Conservation (phyloP, 2,113 vertebrate species). For the Baryphthengus martii region DNA sequence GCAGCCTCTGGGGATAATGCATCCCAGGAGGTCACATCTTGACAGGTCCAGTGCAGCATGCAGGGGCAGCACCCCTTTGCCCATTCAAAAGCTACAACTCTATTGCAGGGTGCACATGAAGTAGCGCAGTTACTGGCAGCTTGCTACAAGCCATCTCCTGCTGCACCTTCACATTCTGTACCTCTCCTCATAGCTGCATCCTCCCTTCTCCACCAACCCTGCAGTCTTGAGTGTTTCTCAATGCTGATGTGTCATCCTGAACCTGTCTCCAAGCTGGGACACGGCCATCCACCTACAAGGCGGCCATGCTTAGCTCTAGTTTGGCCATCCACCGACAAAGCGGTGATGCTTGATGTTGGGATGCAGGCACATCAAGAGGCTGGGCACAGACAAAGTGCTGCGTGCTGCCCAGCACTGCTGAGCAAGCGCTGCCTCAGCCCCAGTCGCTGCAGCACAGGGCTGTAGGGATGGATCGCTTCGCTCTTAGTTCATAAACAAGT, state of each 20-base stretch:
- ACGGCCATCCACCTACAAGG: too few species aligned
- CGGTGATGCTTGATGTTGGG: fast-evolving
- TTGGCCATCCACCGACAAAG: background rate
- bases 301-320: too few species aligned
- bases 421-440: background rate
- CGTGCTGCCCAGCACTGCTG: fast-evolving
- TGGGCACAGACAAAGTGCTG: background rate
- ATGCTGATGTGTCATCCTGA: fast-evolving
- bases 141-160: background rate
- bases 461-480: too few species aligned
- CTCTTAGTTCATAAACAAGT: too few species aligned
- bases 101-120: background rate
- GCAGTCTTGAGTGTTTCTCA: background rate
- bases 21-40: fast-evolving
- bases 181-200: background rate
- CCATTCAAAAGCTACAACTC: background rate
- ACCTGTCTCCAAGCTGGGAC: background rate
- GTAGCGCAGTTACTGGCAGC: background rate
- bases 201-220: background rate
- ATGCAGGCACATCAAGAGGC: background rate
- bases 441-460: background rate
- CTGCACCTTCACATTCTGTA: background rate
- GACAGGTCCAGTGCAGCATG: background rate
- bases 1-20: background rate
- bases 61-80: background rate